A percentile compares a stretch with the other conserved stretches of the same genome.
These are phyloP conservation scores for Temnothorax longispinosus DNA, from an alignment of 1,140 invertebrate species.

Conservation along the genomic window DNA sequence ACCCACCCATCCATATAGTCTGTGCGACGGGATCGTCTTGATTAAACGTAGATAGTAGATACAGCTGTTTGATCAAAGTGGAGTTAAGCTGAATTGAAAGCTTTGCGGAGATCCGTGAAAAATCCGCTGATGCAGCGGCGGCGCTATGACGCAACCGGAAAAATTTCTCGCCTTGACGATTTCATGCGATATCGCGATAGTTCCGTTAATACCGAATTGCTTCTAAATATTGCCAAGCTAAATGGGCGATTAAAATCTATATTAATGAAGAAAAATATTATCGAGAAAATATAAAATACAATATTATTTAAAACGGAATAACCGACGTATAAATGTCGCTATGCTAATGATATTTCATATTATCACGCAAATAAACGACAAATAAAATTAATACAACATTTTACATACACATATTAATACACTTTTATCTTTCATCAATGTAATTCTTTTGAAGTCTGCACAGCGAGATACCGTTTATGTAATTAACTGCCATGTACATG, in stretches of 20 bases:
- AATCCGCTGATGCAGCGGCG: not conserved
- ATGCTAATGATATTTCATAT: not conserved
- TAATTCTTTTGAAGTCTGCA: not conserved
- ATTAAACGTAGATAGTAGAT: constrained; percentile 42
- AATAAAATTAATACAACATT: not conserved
- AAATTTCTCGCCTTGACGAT: not conserved
- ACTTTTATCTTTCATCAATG: not conserved
- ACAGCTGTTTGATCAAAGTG: constrained; percentile 37
- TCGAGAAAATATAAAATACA: not conserved
- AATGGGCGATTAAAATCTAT: not conserved
- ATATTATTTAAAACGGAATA: not conserved
- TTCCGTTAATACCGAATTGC: not conserved
- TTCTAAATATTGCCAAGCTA: not conserved
- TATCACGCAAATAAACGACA: not conserved
- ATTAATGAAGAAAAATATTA: not conserved
- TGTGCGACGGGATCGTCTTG: not conserved
- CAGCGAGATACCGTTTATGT: not conserved
- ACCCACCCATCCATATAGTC: not conserved
- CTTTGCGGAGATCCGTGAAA: constrained; percentile 14
- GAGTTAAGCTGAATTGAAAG: constrained; percentile 7
- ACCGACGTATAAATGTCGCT: not conserved
- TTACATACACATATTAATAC: not conserved
- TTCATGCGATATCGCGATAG: not conserved
- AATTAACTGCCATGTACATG: not conserved
- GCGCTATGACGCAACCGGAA: not conserved